Evolutionary conservation across 2,888 invertebrate species (phyloP).

Genomic region (Lypha dubia): DNA sequence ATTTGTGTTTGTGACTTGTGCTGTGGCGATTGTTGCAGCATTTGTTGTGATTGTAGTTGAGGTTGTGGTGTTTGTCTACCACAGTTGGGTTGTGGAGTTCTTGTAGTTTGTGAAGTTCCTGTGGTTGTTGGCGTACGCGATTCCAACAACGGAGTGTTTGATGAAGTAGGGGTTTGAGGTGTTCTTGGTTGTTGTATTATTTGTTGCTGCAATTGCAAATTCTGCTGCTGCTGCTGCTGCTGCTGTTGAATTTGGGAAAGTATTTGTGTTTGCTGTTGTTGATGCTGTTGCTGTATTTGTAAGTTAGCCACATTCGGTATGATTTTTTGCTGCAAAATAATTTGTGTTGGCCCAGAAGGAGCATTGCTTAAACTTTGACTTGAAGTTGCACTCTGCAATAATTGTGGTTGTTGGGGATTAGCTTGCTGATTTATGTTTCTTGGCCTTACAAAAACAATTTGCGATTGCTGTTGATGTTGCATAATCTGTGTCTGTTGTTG

Average conservation of each 20-base stretch:
- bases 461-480: slow-evolving; percentile 75
- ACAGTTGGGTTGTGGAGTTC: slow-evolving; percentile 76
- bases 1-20: slow-evolving; percentile 73
- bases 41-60: slow-evolving; percentile 77
- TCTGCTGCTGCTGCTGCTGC: slow-evolving; percentile 74
- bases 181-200: slow-evolving; percentile 76
- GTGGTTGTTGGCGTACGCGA: slow-evolving; percentile 69
- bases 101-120: slow-evolving; percentile 68
- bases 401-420: slow-evolving; percentile 73
- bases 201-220: slow-evolving; percentile 75
- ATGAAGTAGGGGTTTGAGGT: slow-evolving; percentile 74
- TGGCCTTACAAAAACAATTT: slow-evolving; percentile 80
- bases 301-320: slow-evolving; percentile 77
- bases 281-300: slow-evolving; percentile 72
- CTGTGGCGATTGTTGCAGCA: slow-evolving; percentile 78
- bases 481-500: slow-evolving; percentile 65
- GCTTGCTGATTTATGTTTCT: slow-evolving; percentile 73
- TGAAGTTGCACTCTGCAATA: slow-evolving; percentile 56
- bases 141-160: slow-evolving; percentile 59
- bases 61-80: slow-evolving; percentile 78
- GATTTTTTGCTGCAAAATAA: slow-evolving; percentile 80
- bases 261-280: slow-evolving; percentile 64
- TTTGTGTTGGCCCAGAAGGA: slow-evolving; percentile 75
- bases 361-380: slow-evolving; percentile 45
- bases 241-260: slow-evolving; percentile 73